These are phyloP conservation scores for Crotalus helleri DNA, from an alignment of 2,113 vertebrate genomes.

Conservation along the genomic window DNA sequence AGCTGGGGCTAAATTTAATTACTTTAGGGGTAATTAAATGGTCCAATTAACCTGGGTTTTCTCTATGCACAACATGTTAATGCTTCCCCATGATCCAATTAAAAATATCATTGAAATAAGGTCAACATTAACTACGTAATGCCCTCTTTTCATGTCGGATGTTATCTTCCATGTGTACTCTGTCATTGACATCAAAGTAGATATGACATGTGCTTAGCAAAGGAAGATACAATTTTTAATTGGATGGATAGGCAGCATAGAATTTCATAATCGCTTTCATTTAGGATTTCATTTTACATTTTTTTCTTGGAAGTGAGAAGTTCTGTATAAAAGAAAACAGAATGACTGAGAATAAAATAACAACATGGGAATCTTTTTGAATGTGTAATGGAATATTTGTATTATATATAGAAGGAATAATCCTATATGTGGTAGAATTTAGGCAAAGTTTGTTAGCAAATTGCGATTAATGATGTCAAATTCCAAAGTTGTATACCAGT, in stretches of 20 bases:
- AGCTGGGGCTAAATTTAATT: neutral
- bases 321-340: neutral
- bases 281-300: slow-evolving; percentile 23
- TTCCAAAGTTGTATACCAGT: neutral
- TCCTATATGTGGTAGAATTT: neutral
- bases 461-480: neutral
- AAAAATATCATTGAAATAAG: neutral
- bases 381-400: neutral
- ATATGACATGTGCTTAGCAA: slow-evolving; percentile 22
- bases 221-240: slow-evolving; percentile 12
- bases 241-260: neutral
- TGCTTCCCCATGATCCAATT: neutral
- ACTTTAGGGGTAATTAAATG: neutral
- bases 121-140: neutral
- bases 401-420: neutral
- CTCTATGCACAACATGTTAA: neutral
- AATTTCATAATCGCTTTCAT: slow-evolving; percentile 49
- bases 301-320: neutral
- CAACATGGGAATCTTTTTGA: neutral
- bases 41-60: neutral
- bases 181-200: neutral
- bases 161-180: neutral
- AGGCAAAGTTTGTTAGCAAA: neutral
- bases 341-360: neutral
- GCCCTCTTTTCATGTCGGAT: neutral